Percentiles rank a stretch among this genome's conserved stretches.
phyloP scores from a whole-genome alignment of 2,888 invertebrate genomes.

The Heliconius ismenius region DNA sequence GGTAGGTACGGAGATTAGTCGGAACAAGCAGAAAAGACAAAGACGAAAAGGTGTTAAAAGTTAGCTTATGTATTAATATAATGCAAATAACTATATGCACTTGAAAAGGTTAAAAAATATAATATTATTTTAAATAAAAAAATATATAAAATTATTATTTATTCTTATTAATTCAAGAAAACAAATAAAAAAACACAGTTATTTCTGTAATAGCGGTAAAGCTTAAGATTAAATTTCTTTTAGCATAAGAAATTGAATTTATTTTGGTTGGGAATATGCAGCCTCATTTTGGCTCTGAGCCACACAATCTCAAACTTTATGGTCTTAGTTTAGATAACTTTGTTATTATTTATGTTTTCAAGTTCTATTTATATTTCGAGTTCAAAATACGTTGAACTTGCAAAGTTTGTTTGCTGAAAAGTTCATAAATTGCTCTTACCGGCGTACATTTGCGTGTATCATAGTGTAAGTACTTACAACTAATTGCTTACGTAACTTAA shows the following conservation, averaged over 20 bases:
- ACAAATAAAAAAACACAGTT: not conserved
- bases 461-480: slow-evolving; percentile 1
- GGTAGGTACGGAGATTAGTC: too few relatives aligned
- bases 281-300: slow-evolving; percentile 35
- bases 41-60: too few relatives aligned
- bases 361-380: slow-evolving; percentile 12
- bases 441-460: slow-evolving; percentile 7
- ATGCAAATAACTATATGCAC: too few relatives aligned
- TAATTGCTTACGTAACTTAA: not conserved
- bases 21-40: too few relatives aligned
- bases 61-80: too few relatives aligned
- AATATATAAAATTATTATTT: too few relatives aligned
- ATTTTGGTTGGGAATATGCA: slow-evolving; percentile 22
- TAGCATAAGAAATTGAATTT: slow-evolving; percentile 32
- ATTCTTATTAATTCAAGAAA: too few relatives aligned
- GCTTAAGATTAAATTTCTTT: slow-evolving; percentile 10
- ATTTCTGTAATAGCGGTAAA: not conserved
- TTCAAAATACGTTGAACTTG: slow-evolving; percentile 2
- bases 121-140: too few relatives aligned
- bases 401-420: slow-evolving; percentile 9
- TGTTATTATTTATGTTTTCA: slow-evolving; percentile 38
- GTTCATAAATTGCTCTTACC: not conserved
- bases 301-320: slow-evolving; percentile 39
- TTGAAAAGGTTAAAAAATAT: too few relatives aligned
- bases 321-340: slow-evolving; percentile 39